Conservation (phyloP, 2,888 invertebrate genomes). For the Augochlorella aurata region DNA sequence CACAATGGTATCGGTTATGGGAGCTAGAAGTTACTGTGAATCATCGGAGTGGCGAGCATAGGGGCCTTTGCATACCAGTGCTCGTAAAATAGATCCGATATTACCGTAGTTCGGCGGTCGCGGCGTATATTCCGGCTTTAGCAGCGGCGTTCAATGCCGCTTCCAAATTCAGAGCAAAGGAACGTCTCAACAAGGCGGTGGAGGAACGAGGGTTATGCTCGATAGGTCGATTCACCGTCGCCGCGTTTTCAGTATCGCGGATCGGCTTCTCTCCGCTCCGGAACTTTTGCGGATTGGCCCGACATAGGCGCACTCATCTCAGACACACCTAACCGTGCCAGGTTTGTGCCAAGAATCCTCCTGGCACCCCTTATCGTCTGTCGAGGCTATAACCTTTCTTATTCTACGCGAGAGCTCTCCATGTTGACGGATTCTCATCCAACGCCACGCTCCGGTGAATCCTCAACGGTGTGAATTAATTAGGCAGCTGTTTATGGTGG, state of each 20-base stretch:
- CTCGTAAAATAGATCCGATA: constrained; percentile 68
- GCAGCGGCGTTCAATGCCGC: constrained; percentile 35
- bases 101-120: constrained; percentile 48
- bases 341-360: neutral
- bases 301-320: constrained; percentile 13
- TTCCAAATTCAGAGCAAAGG: constrained; percentile 44
- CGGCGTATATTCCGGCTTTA: constrained; percentile 48
- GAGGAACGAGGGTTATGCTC: constrained; percentile 10
- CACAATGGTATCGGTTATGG: constrained; percentile 46
- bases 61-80: constrained; percentile 45
- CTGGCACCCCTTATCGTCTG: neutral
- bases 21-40: constrained; percentile 58
- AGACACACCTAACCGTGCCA: neutral
- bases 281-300: constrained; percentile 57
- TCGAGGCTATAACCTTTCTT: constrained; percentile 20
- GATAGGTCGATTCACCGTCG: constrained; percentile 60
- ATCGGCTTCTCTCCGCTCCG: too few relatives aligned
- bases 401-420: constrained; percentile 11
- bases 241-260: constrained; percentile 63
- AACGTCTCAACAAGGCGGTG: constrained; percentile 18
- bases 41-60: constrained; percentile 51
- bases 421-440: neutral
- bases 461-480: neutral
- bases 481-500: neutral
- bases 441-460: neutral